Evolutionary conservation across 2,113 vertebrate genomes (phyloP), one percentile per base, ranked within the genome.

Genomic region (Hipposideros armiger): DNA sequence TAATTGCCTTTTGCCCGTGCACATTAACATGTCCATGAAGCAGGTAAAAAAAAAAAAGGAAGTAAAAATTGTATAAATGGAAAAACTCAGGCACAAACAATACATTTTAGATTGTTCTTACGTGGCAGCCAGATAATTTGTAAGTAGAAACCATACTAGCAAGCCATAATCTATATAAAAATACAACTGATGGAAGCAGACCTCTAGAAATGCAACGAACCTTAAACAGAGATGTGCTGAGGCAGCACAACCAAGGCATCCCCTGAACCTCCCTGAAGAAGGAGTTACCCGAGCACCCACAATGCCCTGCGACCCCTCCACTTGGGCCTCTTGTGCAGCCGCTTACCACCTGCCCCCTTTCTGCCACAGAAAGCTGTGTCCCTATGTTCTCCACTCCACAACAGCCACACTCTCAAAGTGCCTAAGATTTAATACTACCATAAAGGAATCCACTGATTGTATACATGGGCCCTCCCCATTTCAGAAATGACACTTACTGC

Each of bases 21-120:
- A 28, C 11, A 50, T 47, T 47, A 73, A 11, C 20, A 9, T 24
- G 11, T 11, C 56, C 7, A 1, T 14, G 50, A 87, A 62, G 13
- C n/a, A 77, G 76, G 42, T 20, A 50, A 50, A 50, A 50, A 92
- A 45, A 69, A 81, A 36, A 16, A 69, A 72, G 16, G 32, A 82
- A 81, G 30, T 87, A 58, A 73, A 92, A 72, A 19, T 28, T 14
- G 28, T 6, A 13, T 58, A 28, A 5, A 4, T 42, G 47, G 58
- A 70, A 69, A 96, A 70, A 60, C 58, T 16, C 67, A 58, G 42
- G 52, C 87, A 76, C 45, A 83, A 14, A n/a, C 6, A 58, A 94
- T 19, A 66, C 26, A 42, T 66, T 47, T 24, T 32, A 54, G n/a
- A n/a, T 50, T 40, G 80, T 83, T 88, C 84, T 1, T 26, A 73